A percentile compares a stretch with the other conserved stretches of the same genome.
phyloP scores from a whole-genome alignment of 2,888 invertebrate species.

The Synergus gifuensis region DNA sequence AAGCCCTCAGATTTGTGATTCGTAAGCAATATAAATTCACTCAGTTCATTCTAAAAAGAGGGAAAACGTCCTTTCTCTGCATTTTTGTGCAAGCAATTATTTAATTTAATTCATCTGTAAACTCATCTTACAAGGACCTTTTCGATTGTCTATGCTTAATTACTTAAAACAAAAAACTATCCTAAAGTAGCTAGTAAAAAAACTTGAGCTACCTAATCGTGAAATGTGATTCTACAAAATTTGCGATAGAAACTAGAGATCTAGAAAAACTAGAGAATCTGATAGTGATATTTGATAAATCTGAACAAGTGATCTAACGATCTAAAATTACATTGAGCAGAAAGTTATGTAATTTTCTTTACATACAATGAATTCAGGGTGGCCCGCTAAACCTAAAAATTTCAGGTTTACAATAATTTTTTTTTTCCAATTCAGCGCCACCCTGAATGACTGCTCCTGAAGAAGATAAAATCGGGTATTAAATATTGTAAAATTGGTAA shows the following conservation, averaged over 20 bases:
- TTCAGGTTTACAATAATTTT: too few species aligned
- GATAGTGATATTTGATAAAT: constrained; percentile 8
- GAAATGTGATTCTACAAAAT: constrained; percentile 1
- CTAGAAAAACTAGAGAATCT: constrained; percentile 28
- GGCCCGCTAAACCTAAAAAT: too few species aligned
- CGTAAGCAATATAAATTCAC: constrained; percentile 3
- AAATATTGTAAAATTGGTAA: constrained; percentile 2
- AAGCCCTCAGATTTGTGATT: constrained; percentile 8
- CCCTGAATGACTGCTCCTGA: not conserved
- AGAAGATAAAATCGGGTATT: not conserved
- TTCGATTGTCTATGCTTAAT: constrained; percentile 35
- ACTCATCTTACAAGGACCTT: constrained; percentile 22
- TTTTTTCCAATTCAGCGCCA: too few species aligned
- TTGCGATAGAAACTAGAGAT: not conserved
- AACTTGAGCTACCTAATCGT: not conserved
- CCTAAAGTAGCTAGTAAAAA: constrained; percentile 29
- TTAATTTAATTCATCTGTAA: constrained; percentile 8
- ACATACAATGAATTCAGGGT: constrained; percentile 3
- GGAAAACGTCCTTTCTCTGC: not conserved
- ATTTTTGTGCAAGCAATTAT: constrained; percentile 2
- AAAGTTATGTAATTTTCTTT: constrained; percentile 18
- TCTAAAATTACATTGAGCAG: constrained; percentile 36
- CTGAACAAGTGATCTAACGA: constrained; percentile 29
- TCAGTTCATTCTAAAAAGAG: constrained; percentile 20
- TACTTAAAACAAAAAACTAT: constrained; percentile 16